phyloP scores from a whole-genome alignment of 2,113 vertebrate species.

The Syngnathus scovelli region DNA sequence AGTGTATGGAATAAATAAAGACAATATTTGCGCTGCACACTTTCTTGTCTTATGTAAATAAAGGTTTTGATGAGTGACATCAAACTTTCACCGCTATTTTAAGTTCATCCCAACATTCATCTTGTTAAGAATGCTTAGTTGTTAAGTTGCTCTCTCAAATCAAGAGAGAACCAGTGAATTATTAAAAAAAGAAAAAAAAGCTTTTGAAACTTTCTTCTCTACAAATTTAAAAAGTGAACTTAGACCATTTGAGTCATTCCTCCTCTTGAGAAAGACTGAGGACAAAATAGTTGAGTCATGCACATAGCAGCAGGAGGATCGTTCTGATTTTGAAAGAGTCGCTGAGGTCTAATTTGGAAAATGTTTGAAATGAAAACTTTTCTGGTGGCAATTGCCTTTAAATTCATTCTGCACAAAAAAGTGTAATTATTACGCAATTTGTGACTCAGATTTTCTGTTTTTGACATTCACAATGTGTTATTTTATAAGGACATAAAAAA shows the following conservation, averaged over 20 bases:
- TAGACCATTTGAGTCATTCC: conserved; percentile 31
- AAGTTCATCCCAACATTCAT: background rate
- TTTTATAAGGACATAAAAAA: background rate
- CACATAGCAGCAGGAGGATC: conserved; percentile 16
- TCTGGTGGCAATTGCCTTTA: background rate
- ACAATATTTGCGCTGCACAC: background rate
- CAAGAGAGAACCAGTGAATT: background rate
- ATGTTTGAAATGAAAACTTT: conserved; percentile 10
- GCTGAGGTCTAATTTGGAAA: background rate
- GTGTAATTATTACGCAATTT: background rate
- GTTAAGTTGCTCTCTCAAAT: background rate
- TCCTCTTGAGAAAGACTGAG: conserved; percentile 1
- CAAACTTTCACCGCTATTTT: background rate
- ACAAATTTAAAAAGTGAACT: conserved; percentile 10
- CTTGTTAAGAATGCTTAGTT: background rate
- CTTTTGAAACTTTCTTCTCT: background rate
- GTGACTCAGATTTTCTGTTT: conserved; percentile 1
- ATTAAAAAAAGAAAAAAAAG: background rate
- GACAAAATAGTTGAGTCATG: conserved; percentile 40
- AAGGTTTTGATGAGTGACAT: background rate
- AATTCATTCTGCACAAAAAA: background rate
- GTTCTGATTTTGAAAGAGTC: conserved; percentile 15
- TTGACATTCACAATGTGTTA: background rate
- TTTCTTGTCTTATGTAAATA: background rate
- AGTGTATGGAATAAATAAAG: background rate